These are phyloP conservation scores for Meles meles DNA, from an alignment of 2,113 vertebrate genomes.

Conservation along the genomic window DNA sequence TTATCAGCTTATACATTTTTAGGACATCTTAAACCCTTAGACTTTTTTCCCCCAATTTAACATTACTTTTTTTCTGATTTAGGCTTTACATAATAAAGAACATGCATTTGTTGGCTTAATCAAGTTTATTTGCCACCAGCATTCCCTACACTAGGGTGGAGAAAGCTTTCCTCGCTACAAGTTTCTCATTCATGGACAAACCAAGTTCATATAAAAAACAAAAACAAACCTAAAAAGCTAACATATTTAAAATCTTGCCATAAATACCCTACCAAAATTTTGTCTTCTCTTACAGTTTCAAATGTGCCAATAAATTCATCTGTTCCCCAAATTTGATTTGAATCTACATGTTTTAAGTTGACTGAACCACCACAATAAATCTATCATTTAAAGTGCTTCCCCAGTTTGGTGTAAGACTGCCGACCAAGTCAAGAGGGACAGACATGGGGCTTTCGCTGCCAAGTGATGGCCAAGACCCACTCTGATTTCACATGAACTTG, in stretches of 20 bases:
- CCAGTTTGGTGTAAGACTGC: neutral
- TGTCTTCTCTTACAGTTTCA: neutral
- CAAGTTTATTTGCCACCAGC: neutral
- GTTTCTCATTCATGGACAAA: neutral
- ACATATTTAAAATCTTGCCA: neutral
- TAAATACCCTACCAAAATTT: neutral
- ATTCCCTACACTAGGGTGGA: neutral
- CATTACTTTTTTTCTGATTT: neutral
- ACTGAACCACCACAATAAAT: neutral
- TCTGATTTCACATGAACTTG: slow-evolving; percentile 10
- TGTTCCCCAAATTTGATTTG: neutral
- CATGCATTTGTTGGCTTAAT: neutral
- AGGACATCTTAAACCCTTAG: neutral
- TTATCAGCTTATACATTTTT: neutral
- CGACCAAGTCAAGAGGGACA: neutral
- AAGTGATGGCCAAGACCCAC: neutral
- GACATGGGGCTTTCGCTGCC: neutral
- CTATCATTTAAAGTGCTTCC: neutral
- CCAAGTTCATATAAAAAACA: neutral
- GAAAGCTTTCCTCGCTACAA: neutral
- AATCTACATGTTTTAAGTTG: neutral
- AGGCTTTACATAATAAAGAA: neutral
- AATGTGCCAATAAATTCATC: neutral
- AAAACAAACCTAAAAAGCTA: neutral
- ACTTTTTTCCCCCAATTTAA: neutral